These are phyloP conservation scores for Gymnocypris eckloni DNA, from an alignment of 2,797 vertebrate genomes.

Conservation along the genomic window DNA sequence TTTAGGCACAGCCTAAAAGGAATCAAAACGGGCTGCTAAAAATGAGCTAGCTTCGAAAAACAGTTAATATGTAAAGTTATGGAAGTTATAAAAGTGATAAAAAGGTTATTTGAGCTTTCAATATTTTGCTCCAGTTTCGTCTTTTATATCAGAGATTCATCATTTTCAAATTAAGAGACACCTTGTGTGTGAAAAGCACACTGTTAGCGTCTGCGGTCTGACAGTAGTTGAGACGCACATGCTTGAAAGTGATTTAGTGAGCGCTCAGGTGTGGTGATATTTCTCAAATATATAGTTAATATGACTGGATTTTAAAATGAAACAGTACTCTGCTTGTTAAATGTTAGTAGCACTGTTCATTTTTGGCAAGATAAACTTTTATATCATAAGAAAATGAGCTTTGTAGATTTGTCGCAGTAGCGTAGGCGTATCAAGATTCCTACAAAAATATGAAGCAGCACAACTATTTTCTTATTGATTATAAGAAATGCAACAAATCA, in stretches of 20 bases:
- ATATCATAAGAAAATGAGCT: slow-evolving; percentile 11
- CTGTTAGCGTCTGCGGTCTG: slow-evolving; percentile 49
- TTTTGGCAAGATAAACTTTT: slow-evolving; percentile 14
- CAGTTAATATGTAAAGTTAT: slow-evolving; percentile 55
- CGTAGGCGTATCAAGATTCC: not conserved
- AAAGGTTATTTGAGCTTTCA: slow-evolving; percentile 56
- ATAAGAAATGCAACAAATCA: not conserved
- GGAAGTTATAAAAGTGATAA: slow-evolving; percentile 50
- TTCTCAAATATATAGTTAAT: slow-evolving; percentile 57
- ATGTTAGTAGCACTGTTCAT: not conserved
- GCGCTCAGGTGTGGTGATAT: slow-evolving; percentile 59
- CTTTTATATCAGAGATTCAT: slow-evolving; percentile 56
- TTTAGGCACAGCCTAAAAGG: slow-evolving; percentile 34
- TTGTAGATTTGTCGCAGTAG: not conserved
- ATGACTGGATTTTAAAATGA: slow-evolving; percentile 43
- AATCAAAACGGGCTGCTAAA: slow-evolving; percentile 24
- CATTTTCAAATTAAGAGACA: slow-evolving; percentile 63
- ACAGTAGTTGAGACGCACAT: slow-evolving; percentile 51
- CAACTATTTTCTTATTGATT: not conserved
- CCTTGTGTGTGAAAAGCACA: slow-evolving; percentile 49
- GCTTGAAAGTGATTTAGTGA: slow-evolving; percentile 60
- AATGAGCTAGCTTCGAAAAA: slow-evolving; percentile 24
- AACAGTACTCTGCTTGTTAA: slow-evolving; percentile 18
- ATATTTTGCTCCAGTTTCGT: slow-evolving; percentile 45
- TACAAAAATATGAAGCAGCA: not conserved